A percentile compares a stretch with the other conserved stretches of the same genome.
Evolutionary conservation across 2,113 vertebrate species (phyloP).

Genomic region (Tachysurus fulvidraco): DNA sequence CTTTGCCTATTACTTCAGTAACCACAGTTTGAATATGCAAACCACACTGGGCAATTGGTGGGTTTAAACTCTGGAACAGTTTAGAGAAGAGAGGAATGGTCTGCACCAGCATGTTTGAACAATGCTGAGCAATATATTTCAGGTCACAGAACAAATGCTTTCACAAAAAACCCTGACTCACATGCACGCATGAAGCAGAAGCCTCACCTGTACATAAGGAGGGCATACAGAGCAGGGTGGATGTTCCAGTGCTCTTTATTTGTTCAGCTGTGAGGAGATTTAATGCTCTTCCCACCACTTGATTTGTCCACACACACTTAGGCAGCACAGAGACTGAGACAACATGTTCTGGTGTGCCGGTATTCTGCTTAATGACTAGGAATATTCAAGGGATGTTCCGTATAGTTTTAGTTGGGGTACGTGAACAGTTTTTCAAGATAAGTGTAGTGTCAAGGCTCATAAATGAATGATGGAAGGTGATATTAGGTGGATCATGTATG

Average conservation of each 20-base stretch:
- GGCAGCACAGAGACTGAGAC: not conserved
- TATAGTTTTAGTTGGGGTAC: not conserved
- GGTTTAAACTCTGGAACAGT: slow-evolving; percentile 44
- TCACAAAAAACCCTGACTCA: slow-evolving; percentile 8
- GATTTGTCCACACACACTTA: slow-evolving; percentile 14
- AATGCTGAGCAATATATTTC: slow-evolving; percentile 42
- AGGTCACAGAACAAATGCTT: slow-evolving; percentile 5
- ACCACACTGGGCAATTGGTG: slow-evolving; percentile 42
- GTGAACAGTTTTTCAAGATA: not conserved
- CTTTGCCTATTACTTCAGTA: slow-evolving; percentile 33
- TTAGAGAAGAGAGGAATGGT: slow-evolving; percentile 40
- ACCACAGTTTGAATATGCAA: slow-evolving; percentile 40
- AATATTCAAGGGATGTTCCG: not conserved
- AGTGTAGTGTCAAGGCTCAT: not conserved
- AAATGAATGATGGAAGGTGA: not conserved
- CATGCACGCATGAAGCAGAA: slow-evolving; percentile 5
- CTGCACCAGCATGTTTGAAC: slow-evolving; percentile 31
- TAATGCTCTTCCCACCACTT: slow-evolving; percentile 29
- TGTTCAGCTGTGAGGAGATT: slow-evolving; percentile 46
- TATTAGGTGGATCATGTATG: not conserved
- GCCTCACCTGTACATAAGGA: slow-evolving; percentile 38
- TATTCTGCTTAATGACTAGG: not conserved
- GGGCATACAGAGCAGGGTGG: slow-evolving; percentile 7
- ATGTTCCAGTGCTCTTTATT: slow-evolving; percentile 33
- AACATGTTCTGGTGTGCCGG: not conserved